Evolutionary conservation across 2,797 vertebrate species (phyloP).

Genomic region (Scyliorhinus canicula): DNA sequence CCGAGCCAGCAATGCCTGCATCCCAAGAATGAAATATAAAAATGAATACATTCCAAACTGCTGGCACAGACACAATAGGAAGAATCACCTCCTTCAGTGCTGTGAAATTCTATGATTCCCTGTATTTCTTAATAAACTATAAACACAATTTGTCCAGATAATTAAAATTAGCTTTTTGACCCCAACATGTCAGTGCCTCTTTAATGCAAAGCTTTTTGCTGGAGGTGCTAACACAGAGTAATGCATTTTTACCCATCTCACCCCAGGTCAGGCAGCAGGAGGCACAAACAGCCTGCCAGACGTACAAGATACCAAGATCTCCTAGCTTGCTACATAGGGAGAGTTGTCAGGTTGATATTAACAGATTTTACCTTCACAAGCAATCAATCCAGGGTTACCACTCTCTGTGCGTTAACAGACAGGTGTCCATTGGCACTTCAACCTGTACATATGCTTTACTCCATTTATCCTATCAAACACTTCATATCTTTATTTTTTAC

Average conservation of each 20-base stretch:
- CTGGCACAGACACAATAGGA: not conserved
- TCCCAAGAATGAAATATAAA: too few species aligned
- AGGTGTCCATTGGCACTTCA: not conserved
- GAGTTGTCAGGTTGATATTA: not conserved
- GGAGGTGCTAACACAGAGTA: not conserved
- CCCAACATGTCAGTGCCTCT: not conserved
- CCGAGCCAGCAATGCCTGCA: too few species aligned
- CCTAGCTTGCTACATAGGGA: not conserved
- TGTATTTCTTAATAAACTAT: not conserved
- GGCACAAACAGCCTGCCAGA: not conserved
- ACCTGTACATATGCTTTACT: not conserved
- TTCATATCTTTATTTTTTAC: too few species aligned
- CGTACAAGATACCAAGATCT: not conserved
- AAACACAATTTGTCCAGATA: constrained; percentile 10
- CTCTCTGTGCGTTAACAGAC: constrained; percentile 10
- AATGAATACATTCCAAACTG: not conserved
- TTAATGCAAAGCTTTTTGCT: not conserved
- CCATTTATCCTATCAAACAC: not conserved
- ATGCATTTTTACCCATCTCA: not conserved
- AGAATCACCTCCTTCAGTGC: not conserved
- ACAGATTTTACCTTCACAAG: not conserved
- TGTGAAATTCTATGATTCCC: not conserved
- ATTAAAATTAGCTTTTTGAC: not conserved
- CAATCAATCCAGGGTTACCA: not conserved
- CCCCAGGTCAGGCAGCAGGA: not conserved